phyloP scores from a whole-genome alignment of 2,113 vertebrate species.

The Bubalus kerabau region DNA sequence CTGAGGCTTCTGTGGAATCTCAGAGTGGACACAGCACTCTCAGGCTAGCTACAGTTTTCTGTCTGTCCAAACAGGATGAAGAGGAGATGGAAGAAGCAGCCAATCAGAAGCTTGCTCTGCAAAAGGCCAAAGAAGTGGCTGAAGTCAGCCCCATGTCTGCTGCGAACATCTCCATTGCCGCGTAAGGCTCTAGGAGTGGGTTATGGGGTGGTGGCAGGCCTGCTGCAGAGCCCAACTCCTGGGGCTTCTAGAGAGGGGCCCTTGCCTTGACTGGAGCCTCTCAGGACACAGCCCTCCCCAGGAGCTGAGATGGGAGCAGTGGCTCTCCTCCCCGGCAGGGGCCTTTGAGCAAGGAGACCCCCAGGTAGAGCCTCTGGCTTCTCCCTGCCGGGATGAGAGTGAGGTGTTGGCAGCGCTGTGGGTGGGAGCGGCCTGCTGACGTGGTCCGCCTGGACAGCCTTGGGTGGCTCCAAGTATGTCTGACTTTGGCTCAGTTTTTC shows the following conservation, averaged over 20 bases:
- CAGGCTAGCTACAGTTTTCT: neutral
- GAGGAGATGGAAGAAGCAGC: constrained; percentile 98
- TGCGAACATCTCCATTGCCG: constrained; percentile 93
- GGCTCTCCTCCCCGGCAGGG: neutral
- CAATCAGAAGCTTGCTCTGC: constrained; percentile 94
- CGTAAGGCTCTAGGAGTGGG: constrained; percentile 83
- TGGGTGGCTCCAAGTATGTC: neutral
- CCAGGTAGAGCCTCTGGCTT: neutral
- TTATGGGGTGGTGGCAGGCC: neutral
- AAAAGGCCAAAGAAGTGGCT: constrained; percentile 96
- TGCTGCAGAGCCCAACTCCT: neutral
- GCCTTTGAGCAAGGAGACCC: neutral
- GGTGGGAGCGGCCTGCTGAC: neutral
- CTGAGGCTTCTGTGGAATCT: neutral
- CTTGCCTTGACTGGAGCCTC: neutral
- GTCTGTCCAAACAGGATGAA: constrained; percentile 85
- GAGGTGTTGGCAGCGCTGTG: rapidly evolving
- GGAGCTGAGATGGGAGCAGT: neutral
- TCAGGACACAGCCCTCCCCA: neutral
- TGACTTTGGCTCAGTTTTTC: neutral
- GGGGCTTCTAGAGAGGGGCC: neutral
- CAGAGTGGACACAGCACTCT: neutral
- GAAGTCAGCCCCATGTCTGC: constrained; percentile 98
- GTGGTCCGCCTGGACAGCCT: neutral
- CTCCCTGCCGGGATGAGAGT: neutral